These are phyloP conservation scores for Amorpha juglandis DNA, from an alignment of 2,888 invertebrate genomes.

Conservation along the genomic window DNA sequence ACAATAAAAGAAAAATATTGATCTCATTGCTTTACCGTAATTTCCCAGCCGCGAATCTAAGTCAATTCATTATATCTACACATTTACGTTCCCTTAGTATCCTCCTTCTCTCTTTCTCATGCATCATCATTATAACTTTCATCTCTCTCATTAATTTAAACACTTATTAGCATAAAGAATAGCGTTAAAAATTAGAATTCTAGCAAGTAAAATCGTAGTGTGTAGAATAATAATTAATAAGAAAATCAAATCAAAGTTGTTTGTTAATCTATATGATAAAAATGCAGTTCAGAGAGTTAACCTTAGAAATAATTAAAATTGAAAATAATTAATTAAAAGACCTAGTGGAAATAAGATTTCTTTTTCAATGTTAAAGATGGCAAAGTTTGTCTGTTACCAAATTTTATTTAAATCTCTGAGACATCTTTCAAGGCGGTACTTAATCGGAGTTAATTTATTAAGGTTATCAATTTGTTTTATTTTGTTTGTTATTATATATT, in stretches of 20 bases:
- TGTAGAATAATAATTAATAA: slow-evolving; percentile 64
- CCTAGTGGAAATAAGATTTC: slow-evolving; percentile 56
- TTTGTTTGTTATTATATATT: slow-evolving; percentile 42
- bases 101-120: slow-evolving; percentile 36
- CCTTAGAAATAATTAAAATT: slow-evolving; percentile 69
- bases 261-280: slow-evolving; percentile 81
- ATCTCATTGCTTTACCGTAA: slow-evolving; percentile 27
- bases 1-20: slow-evolving; percentile 60
- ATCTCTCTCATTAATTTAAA: slow-evolving; percentile 50
- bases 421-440: slow-evolving; percentile 43
- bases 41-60: slow-evolving; percentile 49
- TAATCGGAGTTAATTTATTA: slow-evolving; percentile 33
- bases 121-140: slow-evolving; percentile 45
- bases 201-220: slow-evolving; percentile 71
- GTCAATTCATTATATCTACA: slow-evolving; percentile 56
- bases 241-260: slow-evolving; percentile 75
- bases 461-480: slow-evolving; percentile 40
- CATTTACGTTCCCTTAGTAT: slow-evolving; percentile 38
- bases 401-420: slow-evolving; percentile 27
- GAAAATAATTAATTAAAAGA: slow-evolving; percentile 69
- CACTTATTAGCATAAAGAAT: slow-evolving; percentile 67
- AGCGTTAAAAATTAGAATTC: slow-evolving; percentile 65
- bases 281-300: slow-evolving; percentile 83
- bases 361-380: slow-evolving; percentile 47
- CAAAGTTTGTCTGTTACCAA: slow-evolving; percentile 53